phyloP scores from a whole-genome alignment of 2,888 invertebrate genomes.

The Sabellastarte sp. region DNA sequence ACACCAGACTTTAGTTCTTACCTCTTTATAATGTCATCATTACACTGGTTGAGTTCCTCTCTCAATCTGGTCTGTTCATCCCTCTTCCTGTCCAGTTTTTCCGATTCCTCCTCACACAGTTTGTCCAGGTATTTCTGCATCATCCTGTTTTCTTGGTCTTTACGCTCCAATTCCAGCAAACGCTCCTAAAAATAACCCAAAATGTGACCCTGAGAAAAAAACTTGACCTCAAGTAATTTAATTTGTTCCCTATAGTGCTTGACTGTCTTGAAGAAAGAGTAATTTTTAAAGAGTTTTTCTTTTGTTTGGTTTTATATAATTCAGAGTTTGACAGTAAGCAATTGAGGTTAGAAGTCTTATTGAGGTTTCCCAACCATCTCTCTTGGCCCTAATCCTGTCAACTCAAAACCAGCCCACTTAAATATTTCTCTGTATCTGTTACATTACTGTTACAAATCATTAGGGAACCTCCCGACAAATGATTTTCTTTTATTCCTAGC shows the following conservation, averaged over 20 bases:
- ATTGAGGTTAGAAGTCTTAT: no score
- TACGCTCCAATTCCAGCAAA: slow-evolving; percentile 54
- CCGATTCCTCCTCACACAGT: slow-evolving; percentile 56
- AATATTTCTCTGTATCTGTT: no score
- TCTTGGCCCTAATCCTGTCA: no score
- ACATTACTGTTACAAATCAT: no score
- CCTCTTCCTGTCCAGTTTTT: slow-evolving; percentile 44
- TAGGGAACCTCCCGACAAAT: no score
- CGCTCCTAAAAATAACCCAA: slow-evolving; percentile 27
- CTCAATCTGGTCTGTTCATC: slow-evolving; percentile 36
- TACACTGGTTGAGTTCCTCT: slow-evolving; percentile 55
- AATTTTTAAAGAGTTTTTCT: not conserved
- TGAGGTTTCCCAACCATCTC: no score
- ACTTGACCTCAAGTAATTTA: no score
- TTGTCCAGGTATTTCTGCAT: slow-evolving; percentile 58
- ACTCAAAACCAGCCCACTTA: no score
- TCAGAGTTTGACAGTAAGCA: no score
- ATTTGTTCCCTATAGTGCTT: not conserved
- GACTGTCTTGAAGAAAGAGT: not conserved
- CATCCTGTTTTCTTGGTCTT: slow-evolving; percentile 58
- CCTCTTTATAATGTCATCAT: slow-evolving; percentile 51
- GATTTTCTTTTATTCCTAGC: no score
- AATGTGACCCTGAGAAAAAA: not conserved
- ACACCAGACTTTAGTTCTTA: slow-evolving; percentile 48
- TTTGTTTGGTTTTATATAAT: no score